These are phyloP conservation scores for Halcyon senegalensis DNA, from an alignment of 2,113 vertebrate genomes.

Conservation along the genomic window DNA sequence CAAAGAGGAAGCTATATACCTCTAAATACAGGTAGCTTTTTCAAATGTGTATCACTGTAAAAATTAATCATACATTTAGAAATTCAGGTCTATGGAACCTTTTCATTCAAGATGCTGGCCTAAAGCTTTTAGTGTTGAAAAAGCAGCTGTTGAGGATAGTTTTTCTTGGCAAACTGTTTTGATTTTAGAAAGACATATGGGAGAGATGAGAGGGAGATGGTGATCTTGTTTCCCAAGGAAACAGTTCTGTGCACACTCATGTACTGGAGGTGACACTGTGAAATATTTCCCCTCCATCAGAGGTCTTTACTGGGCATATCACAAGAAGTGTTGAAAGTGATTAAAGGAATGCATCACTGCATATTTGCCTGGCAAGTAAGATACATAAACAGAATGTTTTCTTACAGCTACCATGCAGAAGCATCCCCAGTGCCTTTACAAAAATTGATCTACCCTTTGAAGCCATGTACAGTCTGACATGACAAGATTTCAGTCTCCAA, in stretches of 20 bases:
- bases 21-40: neutral
- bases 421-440: neutral
- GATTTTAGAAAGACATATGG: neutral
- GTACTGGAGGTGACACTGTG: neutral
- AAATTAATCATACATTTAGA: neutral
- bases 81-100: neutral
- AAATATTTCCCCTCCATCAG: neutral
- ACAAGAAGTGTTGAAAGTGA: neutral
- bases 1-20: neutral
- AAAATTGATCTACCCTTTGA: conserved; percentile 26
- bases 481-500: neutral
- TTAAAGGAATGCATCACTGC: conserved; percentile 4
- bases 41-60: neutral
- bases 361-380: conserved; percentile 15
- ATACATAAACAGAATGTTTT: neutral
- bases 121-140: neutral
- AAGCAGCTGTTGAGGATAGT: neutral
- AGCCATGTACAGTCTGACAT: neutral
- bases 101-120: neutral
- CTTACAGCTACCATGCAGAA: neutral
- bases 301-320: conserved; percentile 11
- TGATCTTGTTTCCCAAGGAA: neutral
- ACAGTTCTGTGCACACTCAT: neutral
- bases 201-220: neutral
- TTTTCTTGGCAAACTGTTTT: neutral